Percentiles rank a stretch among this genome's conserved stretches.
Conservation (phyloP, 2,113 vertebrate species). For the Sialia sialis region DNA sequence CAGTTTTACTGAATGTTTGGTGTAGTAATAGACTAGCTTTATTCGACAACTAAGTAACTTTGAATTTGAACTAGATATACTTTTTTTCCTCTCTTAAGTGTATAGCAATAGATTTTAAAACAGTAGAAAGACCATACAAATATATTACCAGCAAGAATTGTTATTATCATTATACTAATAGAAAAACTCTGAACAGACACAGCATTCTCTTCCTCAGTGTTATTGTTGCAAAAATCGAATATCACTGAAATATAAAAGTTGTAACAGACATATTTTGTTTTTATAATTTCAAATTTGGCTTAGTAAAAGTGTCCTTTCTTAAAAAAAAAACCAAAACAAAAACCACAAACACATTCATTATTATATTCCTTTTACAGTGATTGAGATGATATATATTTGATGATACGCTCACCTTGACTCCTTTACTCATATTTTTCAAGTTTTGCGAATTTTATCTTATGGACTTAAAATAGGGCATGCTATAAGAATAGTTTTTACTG, state of each 20-base stretch:
- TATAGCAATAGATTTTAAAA: background rate
- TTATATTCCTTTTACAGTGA: background rate
- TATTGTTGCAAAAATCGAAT: background rate
- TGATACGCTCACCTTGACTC: constrained; percentile 41
- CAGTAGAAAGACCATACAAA: background rate
- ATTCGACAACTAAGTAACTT: background rate
- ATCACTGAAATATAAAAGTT: background rate
- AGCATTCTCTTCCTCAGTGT: background rate
- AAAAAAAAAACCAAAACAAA: too few relatives aligned
- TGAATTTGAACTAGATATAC: background rate
- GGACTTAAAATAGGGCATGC: constrained; percentile 42
- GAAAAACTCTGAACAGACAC: background rate
- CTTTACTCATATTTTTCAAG: constrained; percentile 28
- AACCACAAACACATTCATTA: background rate
- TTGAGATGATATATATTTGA: background rate
- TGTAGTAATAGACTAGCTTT: background rate
- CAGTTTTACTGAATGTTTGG: background rate
- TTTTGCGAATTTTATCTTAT: constrained; percentile 47
- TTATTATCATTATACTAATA: background rate
- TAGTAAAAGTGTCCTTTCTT: background rate
- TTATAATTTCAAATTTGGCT: background rate
- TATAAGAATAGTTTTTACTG: constrained; percentile 55
- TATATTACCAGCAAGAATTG: background rate
- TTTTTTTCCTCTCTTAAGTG: background rate
- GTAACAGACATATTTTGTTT: background rate